A percentile compares a stretch with the other conserved stretches of the same genome.
Conservation (phyloP, 2,888 invertebrate genomes). For the Cabera pusaria region DNA sequence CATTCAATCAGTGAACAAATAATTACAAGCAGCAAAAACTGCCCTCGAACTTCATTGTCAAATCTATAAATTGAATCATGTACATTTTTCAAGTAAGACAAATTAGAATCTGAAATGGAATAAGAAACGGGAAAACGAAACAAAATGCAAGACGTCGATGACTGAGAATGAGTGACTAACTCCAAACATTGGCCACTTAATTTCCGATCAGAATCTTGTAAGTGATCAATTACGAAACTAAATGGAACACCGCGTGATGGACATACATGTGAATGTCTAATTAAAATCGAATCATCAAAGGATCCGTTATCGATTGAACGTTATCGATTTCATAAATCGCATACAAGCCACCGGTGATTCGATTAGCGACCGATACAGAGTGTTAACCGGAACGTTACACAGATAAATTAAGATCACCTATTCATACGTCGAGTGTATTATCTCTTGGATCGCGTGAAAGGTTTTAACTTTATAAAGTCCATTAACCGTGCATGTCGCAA, state of each 20-base stretch:
- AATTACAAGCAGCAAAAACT: conserved; percentile 63
- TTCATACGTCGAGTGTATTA: conserved; percentile 74
- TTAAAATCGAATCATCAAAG: conserved; percentile 54
- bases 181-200: conserved; percentile 19
- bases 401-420: conserved; percentile 80
- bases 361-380: conserved; percentile 64
- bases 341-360: conserved; percentile 59
- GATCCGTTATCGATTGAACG: conserved; percentile 50
- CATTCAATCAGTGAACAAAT: conserved; percentile 44
- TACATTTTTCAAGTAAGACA: conserved; percentile 8
- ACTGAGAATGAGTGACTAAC: conserved; percentile 3
- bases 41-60: conserved; percentile 71
- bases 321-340: conserved; percentile 67
- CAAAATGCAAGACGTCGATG: too few relatives aligned
- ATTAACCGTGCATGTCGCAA: conserved; percentile 68
- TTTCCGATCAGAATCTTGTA: conserved; percentile 39
- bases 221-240: conserved; percentile 38
- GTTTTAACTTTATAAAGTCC: conserved; percentile 65
- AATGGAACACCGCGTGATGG: conserved; percentile 33
- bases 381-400: conserved; percentile 71
- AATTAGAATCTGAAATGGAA: neutral
- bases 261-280: conserved; percentile 45
- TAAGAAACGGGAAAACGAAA: too few relatives aligned
- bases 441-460: conserved; percentile 66
- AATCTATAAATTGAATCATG: conserved; percentile 21